Evolutionary conservation across 2,888 invertebrate genomes (phyloP), one percentile per base, ranked within the genome.

Genomic region (Sclerodermus sp.): DNA sequence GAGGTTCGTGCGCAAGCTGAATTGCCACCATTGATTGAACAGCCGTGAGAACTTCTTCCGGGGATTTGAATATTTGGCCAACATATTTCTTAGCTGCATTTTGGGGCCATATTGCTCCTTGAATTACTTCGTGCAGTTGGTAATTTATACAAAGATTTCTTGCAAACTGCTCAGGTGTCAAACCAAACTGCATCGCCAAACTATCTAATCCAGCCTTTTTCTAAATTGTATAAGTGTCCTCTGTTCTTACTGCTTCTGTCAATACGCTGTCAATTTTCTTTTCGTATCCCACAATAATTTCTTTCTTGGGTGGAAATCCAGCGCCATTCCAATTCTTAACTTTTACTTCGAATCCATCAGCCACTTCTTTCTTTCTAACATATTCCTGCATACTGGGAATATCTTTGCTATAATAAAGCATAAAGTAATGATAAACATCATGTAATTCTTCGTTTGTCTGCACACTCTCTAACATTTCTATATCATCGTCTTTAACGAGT

Each of bases 121-220:
- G 96, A 43, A 96, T 95, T 1, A 97, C 93, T 71, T 97, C 97
- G 75, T 96, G 92, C 10, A 94, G 83, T 76, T 94, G 93, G 77
- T 97, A 97, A 76, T 95, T 94, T 72, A 97, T 96, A 1, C 95
- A 85, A 6, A 98, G 82, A 80, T 99, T 98, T 80, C 97, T 96
- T 0, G 95, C 96, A 77, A 95, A 96, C 78, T 97, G 90, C 73
- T 95, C 93, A 0, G 98, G 94, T 0, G 89, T 87, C 45, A 99
- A 80, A 54, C 98, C 98, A 78, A 97, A 98, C 73, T 89, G 89
- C 74, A 90, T 91, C 1, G 93, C 93, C 39, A 96, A 83, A 0
- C 88, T 87, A 67, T 87, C 91, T 12, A 96, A 84, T 17, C 93
- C 93, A 1, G 92, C 91, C 74, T 88, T 89, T 45, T 88, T 83